phyloP scores from a whole-genome alignment of 2,888 invertebrate genomes.

The Drosophila kambysellisi region DNA sequence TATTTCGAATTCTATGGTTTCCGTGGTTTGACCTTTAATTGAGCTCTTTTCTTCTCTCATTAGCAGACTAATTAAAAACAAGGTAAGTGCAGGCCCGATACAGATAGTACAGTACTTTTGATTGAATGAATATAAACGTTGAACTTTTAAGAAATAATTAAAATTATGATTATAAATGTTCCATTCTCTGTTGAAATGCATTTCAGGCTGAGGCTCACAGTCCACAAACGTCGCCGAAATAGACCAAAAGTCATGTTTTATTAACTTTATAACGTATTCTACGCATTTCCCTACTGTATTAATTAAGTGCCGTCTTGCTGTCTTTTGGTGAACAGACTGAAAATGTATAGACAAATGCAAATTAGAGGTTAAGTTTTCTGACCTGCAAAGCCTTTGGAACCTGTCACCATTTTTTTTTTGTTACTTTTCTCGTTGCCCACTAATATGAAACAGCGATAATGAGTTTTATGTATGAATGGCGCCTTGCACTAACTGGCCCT shows the following conservation, averaged over 20 bases:
- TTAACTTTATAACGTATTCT: conserved; percentile 45
- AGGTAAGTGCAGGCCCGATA: neutral
- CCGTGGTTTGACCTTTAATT: conserved; percentile 10
- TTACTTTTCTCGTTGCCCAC: neutral
- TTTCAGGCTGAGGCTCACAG: neutral
- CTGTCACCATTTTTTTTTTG: conserved; percentile 12
- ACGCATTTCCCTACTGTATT: conserved; percentile 50
- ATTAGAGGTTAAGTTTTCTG: conserved; percentile 45
- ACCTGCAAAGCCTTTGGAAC: conserved; percentile 41
- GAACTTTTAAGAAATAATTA: neutral
- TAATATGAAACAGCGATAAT: neutral
- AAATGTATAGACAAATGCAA: conserved; percentile 39
- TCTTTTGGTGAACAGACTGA: conserved; percentile 21
- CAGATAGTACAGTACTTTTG: neutral
- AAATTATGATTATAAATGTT: neutral
- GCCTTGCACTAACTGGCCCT: conserved; percentile 72
- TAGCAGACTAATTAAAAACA: too few species aligned
- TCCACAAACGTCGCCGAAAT: conserved; percentile 33
- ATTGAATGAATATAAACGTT: neutral
- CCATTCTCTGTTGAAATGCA: neutral
- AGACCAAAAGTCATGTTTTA: conserved; percentile 28
- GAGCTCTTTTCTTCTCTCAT: too few species aligned
- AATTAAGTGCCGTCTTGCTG: conserved; percentile 45
- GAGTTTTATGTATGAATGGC: conserved; percentile 62
- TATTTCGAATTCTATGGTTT: conserved; percentile 2